Evolutionary conservation across 2,113 vertebrate genomes (phyloP).

Genomic region (Rhipidura dahli): DNA sequence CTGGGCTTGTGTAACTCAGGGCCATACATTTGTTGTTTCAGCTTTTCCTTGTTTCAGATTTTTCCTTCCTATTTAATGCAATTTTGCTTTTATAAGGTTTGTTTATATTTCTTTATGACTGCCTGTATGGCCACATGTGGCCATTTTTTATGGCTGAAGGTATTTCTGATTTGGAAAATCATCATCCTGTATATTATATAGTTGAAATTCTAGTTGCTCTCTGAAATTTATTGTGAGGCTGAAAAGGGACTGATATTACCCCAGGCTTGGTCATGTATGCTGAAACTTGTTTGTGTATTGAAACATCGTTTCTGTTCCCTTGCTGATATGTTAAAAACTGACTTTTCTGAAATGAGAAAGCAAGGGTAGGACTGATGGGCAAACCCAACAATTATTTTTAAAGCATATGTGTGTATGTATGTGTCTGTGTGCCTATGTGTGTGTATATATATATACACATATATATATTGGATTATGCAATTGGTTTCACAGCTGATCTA

Average conservation of each 20-base stretch:
- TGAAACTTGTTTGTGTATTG: neutral
- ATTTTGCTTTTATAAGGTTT: neutral
- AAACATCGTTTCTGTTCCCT: neutral
- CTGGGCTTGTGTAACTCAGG: neutral
- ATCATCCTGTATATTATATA: neutral
- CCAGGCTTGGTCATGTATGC: neutral
- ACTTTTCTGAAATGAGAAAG: neutral
- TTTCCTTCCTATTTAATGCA: neutral
- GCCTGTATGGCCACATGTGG: neutral
- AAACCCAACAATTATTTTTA: neutral
- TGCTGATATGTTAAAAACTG: neutral
- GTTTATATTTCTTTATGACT: neutral
- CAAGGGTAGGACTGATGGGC: neutral
- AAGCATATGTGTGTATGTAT: fast-evolving
- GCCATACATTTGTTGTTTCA: neutral
- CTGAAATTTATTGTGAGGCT: neutral
- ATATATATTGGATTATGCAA: neutral
- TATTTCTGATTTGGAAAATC: neutral
- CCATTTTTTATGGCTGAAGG: neutral
- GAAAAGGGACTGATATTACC: neutral
- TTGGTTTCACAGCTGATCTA: neutral
- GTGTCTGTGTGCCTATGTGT: neutral
- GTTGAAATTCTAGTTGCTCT: neutral
- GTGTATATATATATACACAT: too few species aligned
- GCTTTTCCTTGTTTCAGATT: neutral